Conservation (phyloP, 2,888 invertebrate species). For the Hartigia nigra region DNA sequence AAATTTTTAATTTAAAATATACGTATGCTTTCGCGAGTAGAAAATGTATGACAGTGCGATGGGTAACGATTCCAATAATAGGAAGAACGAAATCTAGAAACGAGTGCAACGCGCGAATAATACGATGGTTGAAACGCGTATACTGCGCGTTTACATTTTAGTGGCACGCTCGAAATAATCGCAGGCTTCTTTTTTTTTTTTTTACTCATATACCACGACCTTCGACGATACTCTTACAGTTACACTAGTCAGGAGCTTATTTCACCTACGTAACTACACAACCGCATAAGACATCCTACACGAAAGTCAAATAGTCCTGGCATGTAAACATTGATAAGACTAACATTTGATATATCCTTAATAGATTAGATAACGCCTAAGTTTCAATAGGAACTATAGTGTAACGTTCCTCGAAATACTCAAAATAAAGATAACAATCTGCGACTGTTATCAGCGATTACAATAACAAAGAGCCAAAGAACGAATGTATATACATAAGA, state of each 20-base stretch:
- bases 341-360: not conserved
- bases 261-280: not conserved
- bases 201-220: not conserved
- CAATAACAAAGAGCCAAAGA: not conserved
- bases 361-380: not conserved
- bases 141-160: not conserved
- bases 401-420: not conserved
- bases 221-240: not conserved
- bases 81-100: conserved; percentile 33
- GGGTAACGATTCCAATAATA: conserved; percentile 42
- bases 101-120: conserved; percentile 36
- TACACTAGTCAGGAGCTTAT: not conserved
- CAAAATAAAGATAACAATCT: not conserved
- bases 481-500: not conserved
- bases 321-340: not conserved
- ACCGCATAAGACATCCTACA: too few relatives aligned
- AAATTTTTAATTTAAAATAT: not conserved
- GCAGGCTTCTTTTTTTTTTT: not conserved
- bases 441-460: not conserved
- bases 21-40: not conserved
- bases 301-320: not conserved
- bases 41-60: not conserved
- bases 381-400: not conserved
- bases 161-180: not conserved
- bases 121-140: conserved; percentile 22